Base-by-base conservation (phyloP, 2,797 vertebrate genomes). In the Mormyrops attenuatus region DNA sequence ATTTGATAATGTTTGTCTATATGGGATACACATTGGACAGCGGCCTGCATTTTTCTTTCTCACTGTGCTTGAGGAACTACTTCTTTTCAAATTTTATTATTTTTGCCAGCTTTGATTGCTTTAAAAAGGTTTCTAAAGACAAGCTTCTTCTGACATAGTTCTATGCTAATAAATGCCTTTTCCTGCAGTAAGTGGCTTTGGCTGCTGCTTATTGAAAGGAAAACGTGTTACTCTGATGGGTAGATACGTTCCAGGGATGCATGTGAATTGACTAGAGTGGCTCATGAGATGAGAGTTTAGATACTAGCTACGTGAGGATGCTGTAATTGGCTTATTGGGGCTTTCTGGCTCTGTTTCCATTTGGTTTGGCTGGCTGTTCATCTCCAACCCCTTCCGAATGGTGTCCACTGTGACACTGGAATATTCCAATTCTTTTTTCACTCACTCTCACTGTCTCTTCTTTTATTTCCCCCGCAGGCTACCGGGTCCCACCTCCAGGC, bases 401-500 rank as follows among this genome's bases (percentile, higher is more conserved):
- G 13, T 34, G 69, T 17, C 34, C 69, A 38, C 30, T 73, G 69
- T 73, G 34, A 73, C 69, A 73, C 30, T 17, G 34, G 34, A 38
- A 41, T 73, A 73, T 73, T 41, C 20, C 30, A 20, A 5, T 73
- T n/a, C 38, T 44, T 38, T 44, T 44, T 80, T 47, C 77, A 8
- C 73, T 80, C 77, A 17, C 41, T 63, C 66, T 55, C 22, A 26
- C 7, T 22, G 69, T 60, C 85, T 89, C 82, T 84, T 20, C 63
- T 53, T 77, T 47, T 82, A 9, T 53, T 15, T 84, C 80, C 80
- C 57, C 89, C 60, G 90, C 94, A 99, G 98, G 95, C 98, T 99
- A 92, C 98, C 98, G 88, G 98, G 97, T 91, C 98, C 97, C 87
- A 96, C 97, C 3, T 90, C 94, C n/a, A 97, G 98, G 94, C 95